Evolutionary conservation across 2,113 vertebrate species (phyloP), one percentile per base, ranked within the genome.

Genomic region (Irena cyanogastra): DNA sequence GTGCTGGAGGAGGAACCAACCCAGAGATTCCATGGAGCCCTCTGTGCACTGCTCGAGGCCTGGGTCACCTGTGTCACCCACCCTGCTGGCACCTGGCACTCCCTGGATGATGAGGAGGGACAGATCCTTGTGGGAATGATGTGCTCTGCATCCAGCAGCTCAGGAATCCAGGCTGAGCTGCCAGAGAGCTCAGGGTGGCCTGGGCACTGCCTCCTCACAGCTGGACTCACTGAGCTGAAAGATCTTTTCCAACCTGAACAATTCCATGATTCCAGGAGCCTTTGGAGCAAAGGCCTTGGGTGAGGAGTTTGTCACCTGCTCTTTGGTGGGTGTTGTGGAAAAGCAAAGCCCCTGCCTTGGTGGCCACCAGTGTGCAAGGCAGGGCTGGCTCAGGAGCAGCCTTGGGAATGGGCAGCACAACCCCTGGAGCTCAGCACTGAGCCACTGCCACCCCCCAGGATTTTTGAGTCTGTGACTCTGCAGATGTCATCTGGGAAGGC

Each of bases 401-500:
- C 9, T 0, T 6, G 2, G 9, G 35, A 10, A 23, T 5, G 8
- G 4, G 56, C 74, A 72, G 76, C 39, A 16, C 3, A 4, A 3
- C 6, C 42, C 2, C 77, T 50, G 66, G 8, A 31, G 72, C 56
- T 35, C 28, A 64, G 64, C 83, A 24, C 20, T 39, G 45, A 60
- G 78, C 69, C 45, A 7, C 9, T 68, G 12, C 69, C 54, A 41
- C 3, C 4, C 4, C 10, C 13, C 39, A 3, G 30, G 4, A 0
- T 7, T 27, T 33, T 1, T 56, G 47, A 50, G 31, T 7, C 74
- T n/a, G 22, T 7, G 47, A 12, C 28, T 79, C 27, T 47, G 54
- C 86, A 70, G 72, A 31, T 0, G 0, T 21, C 44, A 12, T 2
- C 70, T 0, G 4, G 87, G 83, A 60, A 69, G 28, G 70, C 56